Evolutionary conservation across 2,113 vertebrate genomes (phyloP).

Genomic region (Corapipo altera): DNA sequence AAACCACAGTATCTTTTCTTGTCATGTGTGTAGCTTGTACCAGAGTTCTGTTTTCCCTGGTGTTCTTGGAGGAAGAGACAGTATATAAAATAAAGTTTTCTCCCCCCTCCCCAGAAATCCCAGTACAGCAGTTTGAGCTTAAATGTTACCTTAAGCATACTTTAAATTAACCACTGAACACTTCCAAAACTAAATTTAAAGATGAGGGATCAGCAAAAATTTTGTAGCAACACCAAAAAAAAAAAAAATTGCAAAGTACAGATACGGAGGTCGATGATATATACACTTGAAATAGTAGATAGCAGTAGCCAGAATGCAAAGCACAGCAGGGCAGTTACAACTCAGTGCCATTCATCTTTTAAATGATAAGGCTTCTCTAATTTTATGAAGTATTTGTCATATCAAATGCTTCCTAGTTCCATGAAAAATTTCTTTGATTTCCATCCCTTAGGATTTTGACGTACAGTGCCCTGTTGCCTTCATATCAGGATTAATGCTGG

Average conservation of each 20-base stretch:
- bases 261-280: not conserved
- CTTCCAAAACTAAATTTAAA: constrained; percentile 57
- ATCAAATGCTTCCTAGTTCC: constrained; percentile 45
- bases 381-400: constrained; percentile 58
- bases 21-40: constrained; percentile 50
- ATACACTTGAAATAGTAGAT: constrained; percentile 26
- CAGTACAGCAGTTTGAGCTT: constrained; percentile 34
- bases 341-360: constrained; percentile 38
- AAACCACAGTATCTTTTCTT: constrained; percentile 44
- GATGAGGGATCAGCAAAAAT: constrained; percentile 32
- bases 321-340: constrained; percentile 44
- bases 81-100: constrained; percentile 37
- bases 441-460: constrained; percentile 11
- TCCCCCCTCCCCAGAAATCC: not conserved
- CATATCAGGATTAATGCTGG: constrained; percentile 5
- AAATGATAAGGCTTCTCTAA: constrained; percentile 43
- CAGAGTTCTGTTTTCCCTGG: constrained; percentile 35
- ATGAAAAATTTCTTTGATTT: constrained; percentile 38
- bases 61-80: constrained; percentile 19
- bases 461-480: not conserved
- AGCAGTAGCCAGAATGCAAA: constrained; percentile 39
- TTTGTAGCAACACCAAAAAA: not conserved
- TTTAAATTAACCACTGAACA: constrained; percentile 39
- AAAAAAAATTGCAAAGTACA: not conserved
- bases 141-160: constrained; percentile 37